Conservation (phyloP, 1,140 invertebrate genomes). For the Mercenaria mercenaria region DNA sequence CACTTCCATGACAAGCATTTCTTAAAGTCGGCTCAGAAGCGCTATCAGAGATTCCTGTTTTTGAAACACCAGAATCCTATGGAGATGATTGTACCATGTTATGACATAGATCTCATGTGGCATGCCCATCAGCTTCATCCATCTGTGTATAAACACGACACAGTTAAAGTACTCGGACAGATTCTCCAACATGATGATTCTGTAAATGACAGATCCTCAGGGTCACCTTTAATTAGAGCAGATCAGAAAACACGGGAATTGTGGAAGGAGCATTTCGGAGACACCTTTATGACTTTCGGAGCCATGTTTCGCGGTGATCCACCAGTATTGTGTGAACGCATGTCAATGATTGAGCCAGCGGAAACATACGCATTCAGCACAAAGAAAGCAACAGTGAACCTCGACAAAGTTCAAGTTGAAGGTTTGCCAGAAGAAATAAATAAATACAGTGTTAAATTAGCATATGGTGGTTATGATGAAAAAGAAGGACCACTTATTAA, state of each 20-base stretch:
- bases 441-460: constrained; percentile 76
- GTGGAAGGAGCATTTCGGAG: constrained; percentile 80
- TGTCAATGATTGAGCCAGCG: constrained; percentile 67
- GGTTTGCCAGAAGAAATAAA: constrained; percentile 73
- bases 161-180: constrained; percentile 84
- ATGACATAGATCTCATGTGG: constrained; percentile 87
- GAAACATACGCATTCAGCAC: constrained; percentile 74
- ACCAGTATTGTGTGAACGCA: constrained; percentile 75
- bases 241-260: constrained; percentile 76
- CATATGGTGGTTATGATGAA: constrained; percentile 72
- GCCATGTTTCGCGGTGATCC: constrained; percentile 84
- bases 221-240: constrained; percentile 82
- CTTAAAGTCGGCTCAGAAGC: constrained; percentile 83
- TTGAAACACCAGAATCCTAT: constrained; percentile 85
- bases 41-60: constrained; percentile 87
- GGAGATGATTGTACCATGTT: constrained; percentile 87
- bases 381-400: constrained; percentile 74
- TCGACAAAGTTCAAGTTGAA: constrained; percentile 76
- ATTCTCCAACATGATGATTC: constrained; percentile 86
- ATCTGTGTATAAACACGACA: constrained; percentile 84
- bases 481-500: constrained; percentile 73
- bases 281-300: constrained; percentile 79
- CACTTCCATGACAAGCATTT: constrained; percentile 86
- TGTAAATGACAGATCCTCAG: constrained; percentile 85
- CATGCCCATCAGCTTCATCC: constrained; percentile 87